Conservation (phyloP, 2,888 invertebrate species). For the Ypsolopha scabrella region DNA sequence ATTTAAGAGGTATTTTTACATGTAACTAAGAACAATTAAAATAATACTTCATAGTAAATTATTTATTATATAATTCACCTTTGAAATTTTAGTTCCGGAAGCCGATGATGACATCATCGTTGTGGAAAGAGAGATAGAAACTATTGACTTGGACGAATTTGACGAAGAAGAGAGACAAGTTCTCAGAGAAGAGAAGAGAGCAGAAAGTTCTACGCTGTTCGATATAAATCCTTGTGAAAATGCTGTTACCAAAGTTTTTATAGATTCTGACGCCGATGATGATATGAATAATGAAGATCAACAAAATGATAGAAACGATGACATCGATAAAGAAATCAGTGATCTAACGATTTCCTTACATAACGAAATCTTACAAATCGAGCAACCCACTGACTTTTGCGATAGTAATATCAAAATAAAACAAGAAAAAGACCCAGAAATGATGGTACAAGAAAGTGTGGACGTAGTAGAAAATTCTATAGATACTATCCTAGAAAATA, state of each 20-base stretch:
- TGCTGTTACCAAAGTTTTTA: background rate
- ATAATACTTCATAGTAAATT: too few relatives aligned
- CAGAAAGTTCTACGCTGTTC: background rate
- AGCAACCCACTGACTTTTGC: background rate
- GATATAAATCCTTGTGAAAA: background rate
- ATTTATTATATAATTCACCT: too few relatives aligned
- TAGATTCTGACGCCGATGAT: background rate
- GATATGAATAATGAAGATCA: background rate
- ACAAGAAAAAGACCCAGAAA: background rate
- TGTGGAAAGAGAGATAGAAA: background rate
- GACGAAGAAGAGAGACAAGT: too few relatives aligned
- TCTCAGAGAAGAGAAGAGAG: background rate
- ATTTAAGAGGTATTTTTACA: too few relatives aligned
- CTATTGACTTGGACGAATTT: background rate
- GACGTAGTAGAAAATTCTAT: too few relatives aligned
- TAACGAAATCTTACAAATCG: background rate
- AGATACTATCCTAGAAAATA: too few relatives aligned
- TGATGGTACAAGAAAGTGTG: background rate
- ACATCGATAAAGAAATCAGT: background rate
- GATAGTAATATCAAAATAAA: background rate
- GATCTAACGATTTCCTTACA: background rate
- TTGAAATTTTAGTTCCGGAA: too few relatives aligned
- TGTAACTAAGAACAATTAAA: too few relatives aligned
- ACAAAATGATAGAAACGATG: background rate
- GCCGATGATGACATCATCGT: background rate